A percentile compares a stretch with the other conserved stretches of the same genome.
phyloP scores from a whole-genome alignment of 2,113 vertebrate genomes.

The Rhineura floridana region DNA sequence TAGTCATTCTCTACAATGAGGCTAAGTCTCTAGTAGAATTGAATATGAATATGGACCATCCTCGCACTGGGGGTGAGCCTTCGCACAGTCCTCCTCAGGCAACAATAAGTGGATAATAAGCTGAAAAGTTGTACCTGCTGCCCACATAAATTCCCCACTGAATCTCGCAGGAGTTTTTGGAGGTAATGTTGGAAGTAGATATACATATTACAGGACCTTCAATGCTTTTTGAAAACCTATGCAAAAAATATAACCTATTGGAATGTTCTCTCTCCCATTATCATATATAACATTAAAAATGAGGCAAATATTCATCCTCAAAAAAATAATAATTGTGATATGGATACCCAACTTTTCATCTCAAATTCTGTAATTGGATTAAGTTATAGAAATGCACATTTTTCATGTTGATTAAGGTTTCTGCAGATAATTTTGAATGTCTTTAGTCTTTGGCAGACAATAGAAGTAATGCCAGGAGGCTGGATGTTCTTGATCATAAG shows the following conservation, averaged over 20 bases:
- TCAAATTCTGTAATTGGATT: not conserved
- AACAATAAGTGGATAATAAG: constrained; percentile 45
- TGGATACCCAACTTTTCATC: not conserved
- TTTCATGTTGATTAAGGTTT: not conserved
- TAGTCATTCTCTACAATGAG: constrained; percentile 48
- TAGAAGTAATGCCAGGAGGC: not conserved
- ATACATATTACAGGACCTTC: not conserved
- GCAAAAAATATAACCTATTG: not conserved
- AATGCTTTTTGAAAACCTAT: not conserved
- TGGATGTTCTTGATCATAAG: not conserved
- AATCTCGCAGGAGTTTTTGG: not conserved
- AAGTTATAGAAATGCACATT: not conserved
- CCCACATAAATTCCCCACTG: not conserved
- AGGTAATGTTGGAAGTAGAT: not conserved
- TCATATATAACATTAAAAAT: not conserved
- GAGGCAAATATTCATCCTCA: not conserved
- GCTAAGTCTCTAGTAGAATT: constrained; percentile 35
- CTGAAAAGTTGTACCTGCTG: constrained; percentile 45
- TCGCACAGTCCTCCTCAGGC: constrained; percentile 29
- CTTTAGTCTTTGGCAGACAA: not conserved
- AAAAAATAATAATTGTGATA: too few species aligned
- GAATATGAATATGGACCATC: constrained; percentile 20
- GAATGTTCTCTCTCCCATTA: not conserved
- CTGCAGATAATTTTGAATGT: not conserved
- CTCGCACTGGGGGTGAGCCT: not conserved